Base-by-base conservation (phyloP, 2,888 invertebrate genomes). In the Cepaea hortensis region DNA sequence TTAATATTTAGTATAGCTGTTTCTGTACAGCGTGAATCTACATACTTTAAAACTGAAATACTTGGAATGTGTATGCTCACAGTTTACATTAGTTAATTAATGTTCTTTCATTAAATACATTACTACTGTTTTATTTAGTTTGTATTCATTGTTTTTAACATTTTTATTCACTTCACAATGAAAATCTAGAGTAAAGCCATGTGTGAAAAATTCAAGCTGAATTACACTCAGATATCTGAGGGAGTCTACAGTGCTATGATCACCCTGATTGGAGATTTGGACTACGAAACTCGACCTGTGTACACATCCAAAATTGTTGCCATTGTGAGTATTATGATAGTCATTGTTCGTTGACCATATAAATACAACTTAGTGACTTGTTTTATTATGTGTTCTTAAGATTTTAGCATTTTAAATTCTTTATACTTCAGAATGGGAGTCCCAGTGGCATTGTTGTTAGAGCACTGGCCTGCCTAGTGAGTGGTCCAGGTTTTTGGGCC, bases 231-330 rank as follows among this genome's bases (percentile, higher is more conserved):
- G 35, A 62, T 48, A 3, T 55, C 35, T 20, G 85, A 87, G 62
- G 87, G 87, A 6, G 20, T 46, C 3, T 87, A 87, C 79, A 72
- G 13, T n/a, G 85, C 85, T 18, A 62, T 15, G 15, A 70, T 88
- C 2, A 61, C 23, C 7, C 50, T 86, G 3, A 86, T 65, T 20
- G 72, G 23, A 62, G 1, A 1, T 35, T 72, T 88, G 80, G 88
- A 88, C 62, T 88, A 86, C 81, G 88, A 88, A 70, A 20, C 13
- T 6, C 62, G 86, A 7, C 70, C 80, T 65, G 85, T 85, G 7
- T 88, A 88, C 62, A 23, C 84, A 23, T 80, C 87, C 46, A 84
- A 87, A 84, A 50, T 93, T 11, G 68, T 87, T 77, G 92, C 91
- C 18, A 84, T 75, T 62, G 92, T 91, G 85, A 86, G 90, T 87